A percentile compares a stretch with the other conserved stretches of the same genome.
Evolutionary conservation across 2,888 invertebrate genomes (phyloP).

Genomic region (Drosophila sordidula): DNA sequence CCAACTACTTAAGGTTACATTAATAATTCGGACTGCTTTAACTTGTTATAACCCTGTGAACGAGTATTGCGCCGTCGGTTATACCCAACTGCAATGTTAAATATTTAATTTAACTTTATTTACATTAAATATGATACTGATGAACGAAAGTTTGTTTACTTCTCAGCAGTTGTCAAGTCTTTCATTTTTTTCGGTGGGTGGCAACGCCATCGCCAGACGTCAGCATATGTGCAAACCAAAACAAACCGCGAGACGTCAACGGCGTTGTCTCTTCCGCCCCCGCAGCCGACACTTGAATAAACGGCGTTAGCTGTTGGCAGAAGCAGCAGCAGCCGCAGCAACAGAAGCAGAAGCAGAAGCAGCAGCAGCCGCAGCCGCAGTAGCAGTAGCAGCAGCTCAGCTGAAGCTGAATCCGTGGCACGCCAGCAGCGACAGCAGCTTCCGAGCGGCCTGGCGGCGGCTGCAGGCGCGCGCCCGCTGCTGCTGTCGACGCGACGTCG

Average conservation of each 20-base stretch:
- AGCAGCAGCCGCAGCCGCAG: slow-evolving; percentile 53
- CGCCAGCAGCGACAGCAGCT: slow-evolving; percentile 69
- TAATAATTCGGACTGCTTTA: no score
- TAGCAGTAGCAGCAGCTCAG: slow-evolving; percentile 62
- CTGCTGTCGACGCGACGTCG: slow-evolving; percentile 67
- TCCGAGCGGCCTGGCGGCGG: slow-evolving; percentile 52
- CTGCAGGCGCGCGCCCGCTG: slow-evolving; percentile 39
- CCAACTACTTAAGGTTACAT: no score
- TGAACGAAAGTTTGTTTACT: slow-evolving; percentile 19
- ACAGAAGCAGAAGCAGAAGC: slow-evolving; percentile 57
- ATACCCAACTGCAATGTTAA: background rate
- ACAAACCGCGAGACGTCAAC: slow-evolving; percentile 69
- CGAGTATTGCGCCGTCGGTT: no score
- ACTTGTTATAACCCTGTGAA: no score
- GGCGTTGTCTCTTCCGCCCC: slow-evolving; percentile 28
- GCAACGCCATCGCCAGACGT: slow-evolving; percentile 54
- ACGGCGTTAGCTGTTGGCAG: slow-evolving; percentile 61
- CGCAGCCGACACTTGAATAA: slow-evolving; percentile 43
- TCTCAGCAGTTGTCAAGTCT: slow-evolving; percentile 5
- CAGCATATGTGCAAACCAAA: slow-evolving; percentile 67
- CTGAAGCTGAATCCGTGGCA: slow-evolving; percentile 61
- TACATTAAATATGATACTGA: background rate
- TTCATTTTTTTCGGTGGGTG: slow-evolving; percentile 31
- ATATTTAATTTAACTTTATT: background rate
- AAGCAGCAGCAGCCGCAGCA: slow-evolving; percentile 53